phyloP scores from a whole-genome alignment of 2,888 invertebrate genomes.

The Drosophila mettleri region DNA sequence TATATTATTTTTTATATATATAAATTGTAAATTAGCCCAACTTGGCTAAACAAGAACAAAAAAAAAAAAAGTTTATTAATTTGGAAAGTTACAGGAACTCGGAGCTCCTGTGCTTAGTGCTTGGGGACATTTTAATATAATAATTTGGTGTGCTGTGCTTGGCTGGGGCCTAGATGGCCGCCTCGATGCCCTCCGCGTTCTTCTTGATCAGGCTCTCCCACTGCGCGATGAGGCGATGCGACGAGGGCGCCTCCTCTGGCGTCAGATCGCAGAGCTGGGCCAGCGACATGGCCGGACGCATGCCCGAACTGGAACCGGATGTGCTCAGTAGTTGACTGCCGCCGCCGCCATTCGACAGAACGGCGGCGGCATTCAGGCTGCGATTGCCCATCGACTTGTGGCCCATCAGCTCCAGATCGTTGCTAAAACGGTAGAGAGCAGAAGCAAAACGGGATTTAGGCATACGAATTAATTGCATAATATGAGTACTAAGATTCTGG shows the following conservation, averaged over 20 bases:
- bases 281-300: conserved; percentile 89
- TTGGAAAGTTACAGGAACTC: neutral
- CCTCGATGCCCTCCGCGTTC: conserved; percentile 73
- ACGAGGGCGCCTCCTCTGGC: conserved; percentile 89
- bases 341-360: conserved; percentile 51
- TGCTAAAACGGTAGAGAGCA: conserved; percentile 23
- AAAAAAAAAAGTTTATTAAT: conserved; percentile 22
- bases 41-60: conserved; percentile 4
- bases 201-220: conserved; percentile 92
- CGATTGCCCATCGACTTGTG: conserved; percentile 64
- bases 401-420: conserved; percentile 57
- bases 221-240: conserved; percentile 90
- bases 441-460: neutral
- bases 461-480: neutral
- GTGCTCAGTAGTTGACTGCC: conserved; percentile 9
- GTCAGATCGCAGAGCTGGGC: conserved; percentile 89
- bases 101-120: conserved; percentile 29
- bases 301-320: conserved; percentile 84
- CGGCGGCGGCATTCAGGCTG: conserved; percentile 56
- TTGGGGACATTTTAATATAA: conserved; percentile 65
- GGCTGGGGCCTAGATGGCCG: conserved; percentile 50
- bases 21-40: conserved; percentile 1
- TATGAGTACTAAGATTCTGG: too few species aligned
- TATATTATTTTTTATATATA: neutral
- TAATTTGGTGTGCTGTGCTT: conserved; percentile 73